Evolutionary conservation across 2,888 invertebrate genomes (phyloP).

Genomic region (Papilio gigon): DNA sequence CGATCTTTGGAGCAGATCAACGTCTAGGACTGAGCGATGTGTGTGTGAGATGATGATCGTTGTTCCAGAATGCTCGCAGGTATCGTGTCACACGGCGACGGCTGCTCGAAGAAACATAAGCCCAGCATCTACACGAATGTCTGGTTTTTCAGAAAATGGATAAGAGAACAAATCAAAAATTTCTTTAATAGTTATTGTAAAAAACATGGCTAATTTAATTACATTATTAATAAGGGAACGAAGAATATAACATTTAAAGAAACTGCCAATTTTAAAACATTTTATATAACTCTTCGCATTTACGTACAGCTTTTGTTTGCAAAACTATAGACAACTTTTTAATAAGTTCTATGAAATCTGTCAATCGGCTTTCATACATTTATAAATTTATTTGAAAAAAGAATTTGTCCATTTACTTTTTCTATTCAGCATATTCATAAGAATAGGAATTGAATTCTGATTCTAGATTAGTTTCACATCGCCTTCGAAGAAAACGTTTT

Average conservation of each 20-base stretch:
- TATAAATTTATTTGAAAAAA: too few relatives aligned
- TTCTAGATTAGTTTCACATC: slow-evolving; percentile 47
- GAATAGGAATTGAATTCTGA: neutral
- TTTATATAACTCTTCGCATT: too few relatives aligned
- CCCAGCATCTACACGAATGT: slow-evolving; percentile 70
- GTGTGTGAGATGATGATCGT: too few relatives aligned
- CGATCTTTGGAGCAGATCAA: too few relatives aligned
- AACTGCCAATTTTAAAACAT: too few relatives aligned
- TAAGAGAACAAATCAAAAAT: slow-evolving; percentile 49
- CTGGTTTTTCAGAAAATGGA: slow-evolving; percentile 63
- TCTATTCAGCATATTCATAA: slow-evolving; percentile 29
- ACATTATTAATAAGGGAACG: neutral
- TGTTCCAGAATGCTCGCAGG: slow-evolving; percentile 65
- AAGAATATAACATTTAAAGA: neutral
- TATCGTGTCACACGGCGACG: slow-evolving; percentile 70
- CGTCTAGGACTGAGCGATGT: too few relatives aligned
- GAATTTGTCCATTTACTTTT: neutral
- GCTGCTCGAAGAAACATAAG: slow-evolving; percentile 63
- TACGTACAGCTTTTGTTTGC: too few relatives aligned
- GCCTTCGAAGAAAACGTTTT: slow-evolving; percentile 52
- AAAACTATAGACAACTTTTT: too few relatives aligned
- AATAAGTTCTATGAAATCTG: too few relatives aligned
- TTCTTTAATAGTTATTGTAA: slow-evolving; percentile 51
- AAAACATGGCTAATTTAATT: neutral
- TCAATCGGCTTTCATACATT: too few relatives aligned